Percentiles rank a stretch among this genome's conserved stretches.
These are phyloP conservation scores for Rhineura floridana DNA, from an alignment of 2,113 vertebrate species.

Conservation along the genomic window DNA sequence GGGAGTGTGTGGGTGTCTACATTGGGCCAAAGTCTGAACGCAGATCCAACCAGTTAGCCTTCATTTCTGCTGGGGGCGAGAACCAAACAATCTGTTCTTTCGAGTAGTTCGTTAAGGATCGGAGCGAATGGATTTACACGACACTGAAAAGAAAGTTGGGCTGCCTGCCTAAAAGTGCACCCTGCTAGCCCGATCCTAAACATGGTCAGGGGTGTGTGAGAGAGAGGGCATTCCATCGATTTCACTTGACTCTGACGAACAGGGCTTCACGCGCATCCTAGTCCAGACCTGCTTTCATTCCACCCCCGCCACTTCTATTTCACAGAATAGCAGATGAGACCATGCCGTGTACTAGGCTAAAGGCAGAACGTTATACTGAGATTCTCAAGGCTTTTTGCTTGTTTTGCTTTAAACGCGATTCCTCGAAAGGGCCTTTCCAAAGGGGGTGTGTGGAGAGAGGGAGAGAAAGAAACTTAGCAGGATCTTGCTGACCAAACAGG, in stretches of 20 bases:
- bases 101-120: background rate
- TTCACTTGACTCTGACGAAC: background rate
- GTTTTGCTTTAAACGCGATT: background rate
- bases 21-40: background rate
- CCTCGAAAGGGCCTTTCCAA: background rate
- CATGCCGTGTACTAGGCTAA: background rate
- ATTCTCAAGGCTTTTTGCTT: background rate
- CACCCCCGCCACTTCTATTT: background rate
- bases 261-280: background rate
- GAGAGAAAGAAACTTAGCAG: background rate
- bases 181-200: background rate
- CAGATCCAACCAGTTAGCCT: background rate
- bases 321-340: too few relatives aligned
- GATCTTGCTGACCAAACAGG: constrained; percentile 3
- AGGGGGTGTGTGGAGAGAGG: too few relatives aligned
- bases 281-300: background rate
- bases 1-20: too few relatives aligned
- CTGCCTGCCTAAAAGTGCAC: too few relatives aligned
- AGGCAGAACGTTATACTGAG: background rate
- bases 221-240: background rate
- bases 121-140: background rate
- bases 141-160: background rate
- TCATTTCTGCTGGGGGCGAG: background rate
- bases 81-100: background rate
- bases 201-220: background rate